Conservation (phyloP, 1,140 invertebrate species). For the Acromyrmex heyeri region DNA sequence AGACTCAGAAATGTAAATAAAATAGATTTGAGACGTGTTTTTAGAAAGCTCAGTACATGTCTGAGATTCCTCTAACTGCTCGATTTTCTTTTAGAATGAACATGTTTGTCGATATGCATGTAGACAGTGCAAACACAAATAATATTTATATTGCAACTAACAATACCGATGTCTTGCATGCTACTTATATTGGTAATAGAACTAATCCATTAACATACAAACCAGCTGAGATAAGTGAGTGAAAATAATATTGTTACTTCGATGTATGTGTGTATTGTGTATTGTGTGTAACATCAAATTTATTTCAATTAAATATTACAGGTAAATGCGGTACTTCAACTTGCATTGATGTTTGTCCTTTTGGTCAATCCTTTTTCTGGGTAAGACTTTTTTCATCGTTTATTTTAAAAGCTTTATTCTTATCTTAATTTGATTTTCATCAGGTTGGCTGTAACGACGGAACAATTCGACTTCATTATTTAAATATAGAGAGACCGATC, state of each 20-base stretch:
- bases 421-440: slow-evolving; percentile 38
- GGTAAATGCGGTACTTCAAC: slow-evolving; percentile 81
- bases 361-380: slow-evolving; percentile 87
- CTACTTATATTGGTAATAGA: slow-evolving; percentile 85
- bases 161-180: slow-evolving; percentile 87
- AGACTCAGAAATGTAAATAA: slow-evolving; percentile 71
- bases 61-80: neutral
- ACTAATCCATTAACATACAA: slow-evolving; percentile 85
- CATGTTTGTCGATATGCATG: slow-evolving; percentile 85
- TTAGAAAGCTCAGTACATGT: neutral
- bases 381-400: slow-evolving; percentile 77
- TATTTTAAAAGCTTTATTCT: neutral
- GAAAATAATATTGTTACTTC: slow-evolving; percentile 1
- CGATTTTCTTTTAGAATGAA: slow-evolving; percentile 66
- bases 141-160: slow-evolving; percentile 88
- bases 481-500: slow-evolving; percentile 86
- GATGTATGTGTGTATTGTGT: neutral
- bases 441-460: slow-evolving; percentile 88
- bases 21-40: slow-evolving; percentile 5
- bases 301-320: slow-evolving; percentile 68
- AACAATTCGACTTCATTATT: slow-evolving; percentile 86
- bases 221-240: slow-evolving; percentile 85
- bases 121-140: slow-evolving; percentile 86
- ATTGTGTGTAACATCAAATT: neutral
- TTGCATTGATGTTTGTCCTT: slow-evolving; percentile 88